Percentiles rank a stretch among this genome's conserved stretches.
These are phyloP conservation scores for Sapajus apella DNA, from an alignment of 2,113 vertebrate genomes.

Conservation along the genomic window DNA sequence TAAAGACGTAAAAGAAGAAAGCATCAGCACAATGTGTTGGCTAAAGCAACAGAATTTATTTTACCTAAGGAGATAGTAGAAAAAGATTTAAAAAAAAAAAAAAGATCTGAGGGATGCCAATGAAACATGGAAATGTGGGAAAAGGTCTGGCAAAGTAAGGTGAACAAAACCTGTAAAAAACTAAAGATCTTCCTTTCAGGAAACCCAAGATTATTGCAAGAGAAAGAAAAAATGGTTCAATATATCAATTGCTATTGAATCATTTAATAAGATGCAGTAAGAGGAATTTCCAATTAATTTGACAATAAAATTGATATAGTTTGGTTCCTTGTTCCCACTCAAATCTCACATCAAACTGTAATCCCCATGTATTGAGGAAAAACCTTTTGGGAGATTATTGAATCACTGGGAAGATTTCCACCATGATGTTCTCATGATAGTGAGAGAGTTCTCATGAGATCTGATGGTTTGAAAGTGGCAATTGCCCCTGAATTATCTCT, in stretches of 20 bases:
- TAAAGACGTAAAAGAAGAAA: not conserved
- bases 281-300: not conserved
- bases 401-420: too few species aligned
- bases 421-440: too few species aligned
- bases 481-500: too few species aligned
- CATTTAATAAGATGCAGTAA: not conserved
- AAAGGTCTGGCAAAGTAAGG: not conserved
- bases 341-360: too few species aligned
- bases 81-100: not conserved
- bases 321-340: too few species aligned
- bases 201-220: not conserved
- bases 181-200: fast-evolving
- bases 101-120: not conserved
- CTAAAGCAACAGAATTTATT: not conserved
- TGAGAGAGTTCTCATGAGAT: too few species aligned
- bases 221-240: not conserved
- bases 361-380: too few species aligned
- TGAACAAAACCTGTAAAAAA: not conserved
- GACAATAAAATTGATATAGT: not conserved
- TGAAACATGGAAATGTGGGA: not conserved
- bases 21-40: not conserved
- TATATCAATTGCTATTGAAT: not conserved
- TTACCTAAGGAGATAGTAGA: not conserved
- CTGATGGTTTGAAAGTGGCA: too few species aligned
- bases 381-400: too few species aligned